Conservation (phyloP, 2,797 vertebrate genomes). For the Tarsius wallacei region DNA sequence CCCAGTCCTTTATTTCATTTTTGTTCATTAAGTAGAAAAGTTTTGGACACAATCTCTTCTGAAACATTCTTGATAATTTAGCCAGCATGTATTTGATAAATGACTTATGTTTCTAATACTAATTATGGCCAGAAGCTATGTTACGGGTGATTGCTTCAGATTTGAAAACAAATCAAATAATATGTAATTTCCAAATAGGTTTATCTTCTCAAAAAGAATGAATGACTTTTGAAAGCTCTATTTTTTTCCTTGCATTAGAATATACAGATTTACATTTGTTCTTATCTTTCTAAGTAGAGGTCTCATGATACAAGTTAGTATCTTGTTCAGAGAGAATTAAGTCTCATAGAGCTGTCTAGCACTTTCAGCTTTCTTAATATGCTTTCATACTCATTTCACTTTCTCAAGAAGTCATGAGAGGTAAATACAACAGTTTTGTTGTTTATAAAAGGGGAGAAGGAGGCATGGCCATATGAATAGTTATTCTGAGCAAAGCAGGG, state of each 20-base stretch:
- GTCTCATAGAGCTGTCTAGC: conserved; percentile 58
- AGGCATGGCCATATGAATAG: neutral
- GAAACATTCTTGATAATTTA: conserved; percentile 72
- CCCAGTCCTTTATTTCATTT: conserved; percentile 42
- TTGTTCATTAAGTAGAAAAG: conserved; percentile 60
- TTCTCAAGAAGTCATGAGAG: conserved; percentile 65
- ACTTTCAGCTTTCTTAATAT: conserved; percentile 70
- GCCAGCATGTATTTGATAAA: conserved; percentile 77
- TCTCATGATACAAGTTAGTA: conserved; percentile 69
- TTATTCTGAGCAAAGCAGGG: neutral
- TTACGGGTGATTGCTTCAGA: conserved; percentile 79
- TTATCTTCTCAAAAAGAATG: conserved; percentile 76
- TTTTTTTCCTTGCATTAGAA: conserved; percentile 41
- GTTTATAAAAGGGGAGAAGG: conserved; percentile 42
- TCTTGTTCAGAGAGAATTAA: conserved; percentile 75
- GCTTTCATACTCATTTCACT: conserved; percentile 75
- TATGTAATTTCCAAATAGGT: conserved; percentile 76
- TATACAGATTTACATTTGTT: conserved; percentile 64
- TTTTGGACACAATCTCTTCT: conserved; percentile 56
- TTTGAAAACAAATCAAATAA: conserved; percentile 82
- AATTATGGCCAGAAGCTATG: conserved; percentile 79
- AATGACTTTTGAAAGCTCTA: conserved; percentile 52
- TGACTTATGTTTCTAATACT: conserved; percentile 80
- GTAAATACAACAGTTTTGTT: conserved; percentile 73
- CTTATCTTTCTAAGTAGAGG: conserved; percentile 75